Base-by-base conservation (phyloP, 2,888 invertebrate species). In the Drosophila colorata region DNA sequence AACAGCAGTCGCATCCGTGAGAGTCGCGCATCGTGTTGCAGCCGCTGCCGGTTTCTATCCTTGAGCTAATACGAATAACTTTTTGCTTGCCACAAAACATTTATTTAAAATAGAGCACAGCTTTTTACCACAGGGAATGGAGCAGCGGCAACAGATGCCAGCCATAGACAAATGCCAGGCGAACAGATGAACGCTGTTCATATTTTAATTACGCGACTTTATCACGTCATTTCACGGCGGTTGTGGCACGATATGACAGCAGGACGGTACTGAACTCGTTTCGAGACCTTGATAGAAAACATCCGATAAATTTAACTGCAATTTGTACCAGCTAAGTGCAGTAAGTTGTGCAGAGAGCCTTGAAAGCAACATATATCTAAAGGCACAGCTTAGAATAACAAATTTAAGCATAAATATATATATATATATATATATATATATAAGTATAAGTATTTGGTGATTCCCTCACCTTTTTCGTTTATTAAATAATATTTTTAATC, bases 161-260 rank as follows among this genome's bases (percentile, higher is more conserved):
- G n/a, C 61, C 16, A 38, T 40, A 44, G 57, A 52, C 55, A 65
- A 65, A 63, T 66, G 58, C 59, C 57, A 51, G 68, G 41, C 52
- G 71, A 87, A 87, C 48, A 69, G 69, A 87, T 83, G 87, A 74
- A 68, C 60, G 78, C 76, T 87, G 87, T 85, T 85, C 84, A 85
- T 78, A 83, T 83, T 83, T 87, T 87, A 83, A 83, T 83, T 83
- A 87, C 80, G 82, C 64, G 87, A 65, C 87, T 85, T 85, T 81
- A 87, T 83, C 87, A 87, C 73, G 85, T 81, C 74, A 87, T 74
- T 78, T 64, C 74, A 71, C 68, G 80, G 81, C 67, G 79, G 75
- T 31, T 61, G 60, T 23, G 47, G 31, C 61, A 53, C 52, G 51
- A 61, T 61, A 59, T 71, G 70, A 71, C 70, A 74, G 63, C 69